A percentile compares a stretch with the other conserved stretches of the same genome.
These are phyloP conservation scores for Oplegnathus fasciatus DNA, from an alignment of 2,113 vertebrate species.

Conservation along the genomic window DNA sequence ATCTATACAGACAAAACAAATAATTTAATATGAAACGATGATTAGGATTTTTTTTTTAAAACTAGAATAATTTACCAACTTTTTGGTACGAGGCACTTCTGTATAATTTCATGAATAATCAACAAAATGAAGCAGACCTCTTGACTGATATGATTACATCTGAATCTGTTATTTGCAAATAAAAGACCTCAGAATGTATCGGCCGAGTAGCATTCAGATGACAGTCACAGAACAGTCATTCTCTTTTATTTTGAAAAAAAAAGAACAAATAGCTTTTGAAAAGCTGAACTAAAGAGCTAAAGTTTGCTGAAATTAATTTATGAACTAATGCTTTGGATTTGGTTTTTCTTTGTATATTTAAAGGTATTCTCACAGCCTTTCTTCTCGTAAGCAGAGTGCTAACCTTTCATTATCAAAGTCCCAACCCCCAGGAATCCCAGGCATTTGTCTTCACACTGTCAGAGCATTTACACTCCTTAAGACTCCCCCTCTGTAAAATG, in stretches of 20 bases:
- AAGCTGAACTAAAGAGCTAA: conserved; percentile 1
- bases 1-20: neutral
- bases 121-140: neutral
- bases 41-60: neutral
- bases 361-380: conserved; percentile 1
- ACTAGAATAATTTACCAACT: neutral
- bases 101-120: neutral
- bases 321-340: conserved; percentile 12
- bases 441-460: conserved; percentile 37
- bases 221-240: neutral
- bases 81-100: neutral
- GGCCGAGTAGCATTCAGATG: too few species aligned
- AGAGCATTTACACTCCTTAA: conserved; percentile 19
- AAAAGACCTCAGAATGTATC: neutral
- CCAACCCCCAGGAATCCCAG: conserved; percentile 35
- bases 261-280: neutral
- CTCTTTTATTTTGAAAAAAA: neutral
- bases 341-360: neutral
- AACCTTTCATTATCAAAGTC: conserved; percentile 32
- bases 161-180: neutral
- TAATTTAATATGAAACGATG: neutral
- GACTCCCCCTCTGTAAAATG: conserved; percentile 6
- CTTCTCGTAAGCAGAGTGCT: neutral
- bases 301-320: neutral
- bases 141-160: neutral